Conservation (phyloP, 1,140 invertebrate genomes). For the Drosophila simulans region DNA sequence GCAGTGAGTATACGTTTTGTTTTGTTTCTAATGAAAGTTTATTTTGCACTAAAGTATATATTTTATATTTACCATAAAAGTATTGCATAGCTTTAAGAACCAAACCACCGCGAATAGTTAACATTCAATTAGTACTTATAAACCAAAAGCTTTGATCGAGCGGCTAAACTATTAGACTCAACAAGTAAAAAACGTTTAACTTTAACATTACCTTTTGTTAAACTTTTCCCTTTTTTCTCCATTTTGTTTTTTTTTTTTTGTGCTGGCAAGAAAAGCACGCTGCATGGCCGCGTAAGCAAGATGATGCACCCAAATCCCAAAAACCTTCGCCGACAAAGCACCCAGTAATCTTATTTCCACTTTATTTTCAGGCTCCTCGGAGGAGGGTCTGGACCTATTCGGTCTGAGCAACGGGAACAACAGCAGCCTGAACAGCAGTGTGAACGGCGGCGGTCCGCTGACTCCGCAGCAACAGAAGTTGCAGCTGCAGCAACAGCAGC, state of each 20-base stretch:
- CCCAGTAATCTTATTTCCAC: conserved; percentile 2
- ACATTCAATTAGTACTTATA: too few species aligned
- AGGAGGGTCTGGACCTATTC: conserved; percentile 89
- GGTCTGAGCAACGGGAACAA: conserved; percentile 86
- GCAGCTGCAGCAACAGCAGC: conserved; percentile 66
- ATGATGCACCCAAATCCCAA: conserved; percentile 1
- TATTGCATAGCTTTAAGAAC: too few species aligned
- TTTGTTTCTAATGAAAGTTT: too few species aligned
- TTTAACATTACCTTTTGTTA: background rate
- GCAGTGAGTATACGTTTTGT: conserved; percentile 86
- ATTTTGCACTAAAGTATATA: too few species aligned
- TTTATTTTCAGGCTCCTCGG: conserved; percentile 87
- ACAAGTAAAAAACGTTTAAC: too few species aligned
- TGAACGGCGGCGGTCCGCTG: conserved; percentile 58
- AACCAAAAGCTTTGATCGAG: too few species aligned
- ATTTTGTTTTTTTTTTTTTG: conserved; percentile 26
- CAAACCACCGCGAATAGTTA: too few species aligned
- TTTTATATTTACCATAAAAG: too few species aligned
- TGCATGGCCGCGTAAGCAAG: conserved; percentile 69
- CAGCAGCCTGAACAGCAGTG: conserved; percentile 83
- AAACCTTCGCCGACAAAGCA: background rate
- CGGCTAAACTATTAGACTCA: too few species aligned
- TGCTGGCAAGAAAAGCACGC: conserved; percentile 79
- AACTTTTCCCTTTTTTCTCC: conserved; percentile 4
- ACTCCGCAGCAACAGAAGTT: conserved; percentile 74